Evolutionary conservation across 2,888 invertebrate genomes (phyloP).

Genomic region (Sepiola atlantica): DNA sequence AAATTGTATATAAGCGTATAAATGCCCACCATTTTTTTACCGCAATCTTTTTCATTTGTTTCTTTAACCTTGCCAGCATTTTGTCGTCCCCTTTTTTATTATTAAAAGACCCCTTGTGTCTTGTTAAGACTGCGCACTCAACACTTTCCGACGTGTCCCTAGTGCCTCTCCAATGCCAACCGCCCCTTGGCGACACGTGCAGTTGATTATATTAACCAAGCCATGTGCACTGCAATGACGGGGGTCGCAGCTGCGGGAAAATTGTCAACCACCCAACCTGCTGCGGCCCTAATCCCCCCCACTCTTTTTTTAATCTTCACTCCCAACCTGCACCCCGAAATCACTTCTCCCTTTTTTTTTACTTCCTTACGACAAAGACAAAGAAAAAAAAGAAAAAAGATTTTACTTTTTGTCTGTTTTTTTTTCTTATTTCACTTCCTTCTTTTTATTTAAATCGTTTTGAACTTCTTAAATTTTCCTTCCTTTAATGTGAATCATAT

Average conservation of each 20-base stretch:
- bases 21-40: background rate
- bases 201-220: conserved; percentile 6
- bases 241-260: background rate
- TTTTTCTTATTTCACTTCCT: background rate
- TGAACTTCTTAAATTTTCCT: no score
- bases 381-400: no score
- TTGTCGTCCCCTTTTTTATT: background rate
- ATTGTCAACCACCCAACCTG: background rate
- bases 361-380: background rate
- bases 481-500: no score
- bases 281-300: background rate
- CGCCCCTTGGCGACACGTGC: conserved; percentile 15
- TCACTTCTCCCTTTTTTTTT: background rate
- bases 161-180: background rate
- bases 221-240: background rate
- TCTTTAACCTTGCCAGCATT: background rate
- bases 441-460: background rate
- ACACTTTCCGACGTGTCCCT: conserved; percentile 32
- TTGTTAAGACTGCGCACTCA: background rate
- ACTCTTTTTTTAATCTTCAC: background rate
- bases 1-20: background rate
- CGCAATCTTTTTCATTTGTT: background rate
- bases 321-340: background rate
- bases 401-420: background rate
- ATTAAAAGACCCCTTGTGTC: background rate